These are phyloP conservation scores for Tenualosa ilisha DNA, from an alignment of 2,797 vertebrate genomes.

Conservation along the genomic window DNA sequence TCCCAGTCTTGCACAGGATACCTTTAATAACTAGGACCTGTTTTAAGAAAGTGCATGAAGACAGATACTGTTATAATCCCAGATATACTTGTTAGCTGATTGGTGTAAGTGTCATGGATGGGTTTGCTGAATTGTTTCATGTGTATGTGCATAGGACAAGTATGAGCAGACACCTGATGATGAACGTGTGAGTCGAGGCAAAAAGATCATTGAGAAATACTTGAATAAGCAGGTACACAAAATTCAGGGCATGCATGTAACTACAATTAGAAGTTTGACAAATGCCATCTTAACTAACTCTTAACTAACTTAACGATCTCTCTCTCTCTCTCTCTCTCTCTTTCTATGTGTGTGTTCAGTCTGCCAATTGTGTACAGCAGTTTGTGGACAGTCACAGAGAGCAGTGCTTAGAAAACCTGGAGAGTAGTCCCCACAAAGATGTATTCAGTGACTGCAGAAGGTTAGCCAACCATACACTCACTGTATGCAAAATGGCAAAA, in stretches of 20 bases:
- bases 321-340: conserved; percentile 2
- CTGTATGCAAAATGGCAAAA: neutral
- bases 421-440: conserved; percentile 64
- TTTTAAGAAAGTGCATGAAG: neutral
- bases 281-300: neutral
- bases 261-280: neutral
- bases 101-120: neutral
- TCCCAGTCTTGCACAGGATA: too few relatives aligned
- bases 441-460: conserved; percentile 72
- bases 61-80: neutral
- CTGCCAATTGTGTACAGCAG: conserved; percentile 63
- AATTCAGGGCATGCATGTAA: neutral
- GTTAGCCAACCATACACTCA: conserved; percentile 66
- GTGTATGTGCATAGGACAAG: conserved; percentile 60
- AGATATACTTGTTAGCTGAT: neutral
- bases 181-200: conserved; percentile 68
- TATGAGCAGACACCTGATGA: conserved; percentile 76
- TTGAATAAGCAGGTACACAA: conserved; percentile 68
- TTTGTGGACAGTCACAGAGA: conserved; percentile 53
- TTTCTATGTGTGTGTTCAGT: conserved; percentile 58
- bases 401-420: conserved; percentile 64
- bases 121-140: conserved; percentile 21
- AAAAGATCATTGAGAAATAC: conserved; percentile 71
- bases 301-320: neutral
- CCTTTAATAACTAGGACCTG: neutral